Base-by-base conservation (phyloP, 2,888 invertebrate genomes). In the Tortrix viridana region DNA sequence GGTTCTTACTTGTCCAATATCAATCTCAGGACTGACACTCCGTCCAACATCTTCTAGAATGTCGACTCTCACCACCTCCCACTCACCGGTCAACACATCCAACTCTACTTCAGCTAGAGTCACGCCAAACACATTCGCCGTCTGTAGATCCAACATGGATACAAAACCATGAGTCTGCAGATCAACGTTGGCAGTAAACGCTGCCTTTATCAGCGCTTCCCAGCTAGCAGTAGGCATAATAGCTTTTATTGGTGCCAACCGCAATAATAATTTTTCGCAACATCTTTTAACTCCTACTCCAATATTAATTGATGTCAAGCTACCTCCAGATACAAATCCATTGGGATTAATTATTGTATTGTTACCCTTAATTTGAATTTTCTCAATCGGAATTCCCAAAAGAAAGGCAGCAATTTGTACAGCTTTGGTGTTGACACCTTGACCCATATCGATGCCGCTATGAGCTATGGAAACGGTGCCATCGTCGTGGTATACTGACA, bases 11-110 rank as follows among this genome's bases (percentile, higher is more conserved):
- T 96, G 95, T 6, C 95, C 95, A 56, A 95, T 85, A 81, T 96
- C 96, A 32, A 95, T 75, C 72, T 93, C 84, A 2, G 95, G 95
- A 80, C 93, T 95, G 48, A 95, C 79, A 81, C 95, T 95, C 18
- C 92, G 85, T 0, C 96, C 96, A 18, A 92, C 92, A 79, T 96
- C 96, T 82, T 95, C 95, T 37, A 95, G 73, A 53, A 96, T 80
- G 78, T 96, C 95, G 0, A 94, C 94, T 69, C 95, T 88, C 0
- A 83, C 76, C 41, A 95, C 81, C 69, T 94, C 87, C 69, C 94
- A 93, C 75, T 95, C 95, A 32, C 96, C 96, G 0, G 96, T 96
- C 54, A 96, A 80, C 18, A 96, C 82, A 79, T 96, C 96, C 0
- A 96, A 79, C 80, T 96, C 95, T 0, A 96, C 94, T 85, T 96